Conservation (phyloP, 2,113 vertebrate species). For the Archocentrus centrarchus region DNA sequence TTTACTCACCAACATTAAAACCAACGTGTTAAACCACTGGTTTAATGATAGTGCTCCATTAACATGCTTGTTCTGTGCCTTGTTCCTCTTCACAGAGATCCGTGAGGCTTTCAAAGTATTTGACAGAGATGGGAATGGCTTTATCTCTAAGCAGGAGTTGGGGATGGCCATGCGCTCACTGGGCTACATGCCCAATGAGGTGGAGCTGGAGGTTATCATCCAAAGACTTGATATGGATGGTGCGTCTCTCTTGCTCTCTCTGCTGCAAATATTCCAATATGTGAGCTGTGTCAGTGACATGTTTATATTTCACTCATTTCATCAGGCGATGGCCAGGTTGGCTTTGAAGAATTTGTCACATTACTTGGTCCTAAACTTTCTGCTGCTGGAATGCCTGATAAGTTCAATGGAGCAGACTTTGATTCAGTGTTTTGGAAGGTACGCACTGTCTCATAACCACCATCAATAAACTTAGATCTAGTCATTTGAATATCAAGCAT, state of each 20-base stretch:
- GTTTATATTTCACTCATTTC: conserved; percentile 5
- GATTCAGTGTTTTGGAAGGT: conserved; percentile 99
- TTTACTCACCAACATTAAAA: background rate
- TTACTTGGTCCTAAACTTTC: conserved; percentile 94
- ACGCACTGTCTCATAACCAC: conserved; percentile 22
- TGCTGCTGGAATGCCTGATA: conserved; percentile 93
- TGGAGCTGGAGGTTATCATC: conserved; percentile 96
- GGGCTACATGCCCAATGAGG: conserved; percentile 98
- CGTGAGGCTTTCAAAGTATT: conserved; percentile 97
- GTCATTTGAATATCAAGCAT: background rate
- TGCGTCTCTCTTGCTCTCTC: conserved; percentile 66
- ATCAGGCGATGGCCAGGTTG: conserved; percentile 95
- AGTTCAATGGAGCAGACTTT: conserved; percentile 95
- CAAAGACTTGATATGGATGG: conserved; percentile 95
- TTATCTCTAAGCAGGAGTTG: conserved; percentile 98
- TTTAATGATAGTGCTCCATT: background rate
- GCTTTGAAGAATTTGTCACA: conserved; percentile 97
- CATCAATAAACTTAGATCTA: conserved; percentile 20
- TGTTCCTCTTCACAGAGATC: conserved; percentile 83
- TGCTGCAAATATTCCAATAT: background rate
- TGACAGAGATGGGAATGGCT: conserved; percentile 93
- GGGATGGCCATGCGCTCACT: conserved; percentile 94
- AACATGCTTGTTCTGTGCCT: background rate
- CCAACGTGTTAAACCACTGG: background rate
- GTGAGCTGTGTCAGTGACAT: background rate